These are phyloP conservation scores for Thalassarche chlororhynchos DNA, from an alignment of 2,113 vertebrate species.

Conservation along the genomic window DNA sequence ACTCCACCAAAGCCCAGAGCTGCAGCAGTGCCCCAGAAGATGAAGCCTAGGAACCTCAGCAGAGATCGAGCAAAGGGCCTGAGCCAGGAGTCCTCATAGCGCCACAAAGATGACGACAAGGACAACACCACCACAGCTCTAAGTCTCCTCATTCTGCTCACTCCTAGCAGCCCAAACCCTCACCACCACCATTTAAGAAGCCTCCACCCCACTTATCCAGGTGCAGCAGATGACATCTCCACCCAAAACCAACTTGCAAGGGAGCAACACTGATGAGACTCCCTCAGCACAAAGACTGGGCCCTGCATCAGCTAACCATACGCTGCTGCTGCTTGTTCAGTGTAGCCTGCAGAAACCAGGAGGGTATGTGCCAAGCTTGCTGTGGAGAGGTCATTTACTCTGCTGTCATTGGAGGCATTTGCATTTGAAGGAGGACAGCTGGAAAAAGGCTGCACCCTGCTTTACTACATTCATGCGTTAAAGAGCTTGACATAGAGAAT, in stretches of 20 bases:
- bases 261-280: neutral
- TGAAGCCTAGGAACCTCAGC: neutral
- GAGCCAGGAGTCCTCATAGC: neutral
- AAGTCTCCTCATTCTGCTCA: neutral
- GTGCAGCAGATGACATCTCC: neutral
- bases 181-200: neutral
- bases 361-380: neutral
- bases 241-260: neutral
- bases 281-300: neutral
- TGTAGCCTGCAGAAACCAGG: neutral
- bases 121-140: accelerated
- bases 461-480: neutral
- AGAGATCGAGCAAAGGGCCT: neutral
- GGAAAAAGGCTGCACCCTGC: neutral
- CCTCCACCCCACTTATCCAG: neutral
- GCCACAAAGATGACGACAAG: accelerated
- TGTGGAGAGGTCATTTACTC: neutral
- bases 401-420: neutral
- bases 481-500: neutral
- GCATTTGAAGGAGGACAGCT: neutral
- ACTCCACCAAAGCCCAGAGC: neutral
- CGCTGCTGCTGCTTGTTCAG: neutral
- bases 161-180: accelerated
- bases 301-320: neutral
- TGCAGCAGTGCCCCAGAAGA: neutral